Evolutionary conservation across 2,888 invertebrate species (phyloP), one percentile per base, ranked within the genome.

Genomic region (Abrostola triplasia): DNA sequence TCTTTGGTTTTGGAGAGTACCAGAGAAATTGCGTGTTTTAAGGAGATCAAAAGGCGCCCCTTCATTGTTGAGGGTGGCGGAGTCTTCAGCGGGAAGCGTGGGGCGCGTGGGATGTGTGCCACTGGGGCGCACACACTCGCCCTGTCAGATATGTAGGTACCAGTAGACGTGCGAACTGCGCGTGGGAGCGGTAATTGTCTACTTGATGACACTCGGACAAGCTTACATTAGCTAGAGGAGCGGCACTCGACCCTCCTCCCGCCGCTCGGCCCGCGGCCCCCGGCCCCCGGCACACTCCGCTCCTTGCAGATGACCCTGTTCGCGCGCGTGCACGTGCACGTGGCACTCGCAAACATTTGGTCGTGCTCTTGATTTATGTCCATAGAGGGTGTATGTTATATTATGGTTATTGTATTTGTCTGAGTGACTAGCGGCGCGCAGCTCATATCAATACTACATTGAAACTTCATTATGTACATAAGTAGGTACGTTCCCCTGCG

Each of bases 161-260:
- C 47, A 55, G 55, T 42, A 55, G 62, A 53, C 56, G 64, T 37
- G 62, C 13, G 54, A 64, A 67, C 59, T 69, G 64, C 68, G 77
- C 76, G 74, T 77, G 79, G 74, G 84, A 82, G 80, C 72, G 64
- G 58, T 80, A 83, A 86, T 86, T 84, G 85, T 80, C 71, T 77
- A 76, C 71, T 81, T 77, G 77, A 47, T 61, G 61, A 53, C 68
- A 63, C 74, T 69, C 59, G 51, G 47, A 48, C n/a, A n/a, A n/a
- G n/a, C 61, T 41, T 59, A 65, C 51, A 64, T 69, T 63, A 71
- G 59, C 37, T 49, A 59, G 36, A 53, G 53, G 47, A 50, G 50
- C 44, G 61, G 42, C 56, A 61, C 61, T 67, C 58, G 58, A 58
- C 50, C 53, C 44, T 56, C 62, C 56, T n/a, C 52, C 41, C 41